Base-by-base conservation (phyloP, 2,797 vertebrate species). In the Mus minutoides region DNA sequence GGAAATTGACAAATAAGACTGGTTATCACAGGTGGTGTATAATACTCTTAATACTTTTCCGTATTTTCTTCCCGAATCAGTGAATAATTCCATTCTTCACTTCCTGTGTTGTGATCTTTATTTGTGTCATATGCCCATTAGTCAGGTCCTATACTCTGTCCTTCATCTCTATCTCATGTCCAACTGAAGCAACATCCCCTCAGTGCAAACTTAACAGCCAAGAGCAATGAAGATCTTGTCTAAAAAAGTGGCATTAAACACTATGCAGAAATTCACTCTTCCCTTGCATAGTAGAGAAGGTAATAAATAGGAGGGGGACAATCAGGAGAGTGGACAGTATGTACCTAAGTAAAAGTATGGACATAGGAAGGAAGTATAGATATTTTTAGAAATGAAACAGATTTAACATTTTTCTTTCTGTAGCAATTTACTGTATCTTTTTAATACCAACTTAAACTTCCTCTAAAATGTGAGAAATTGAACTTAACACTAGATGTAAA, bases 361-460 rank as follows among this genome's bases (percentile, higher is more conserved):
- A 96, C 49, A 34, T 14, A 29, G 29, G 79, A 13, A 82, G 94
- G 54, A 75, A 3, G 2, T 83, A 6, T 7, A 62, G 34, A 22
- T 92, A 94, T 76, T 95, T 96, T 90, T 94, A 92, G 77, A 95
- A 78, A 75, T 64, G 19, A 40, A 96, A 69, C 11, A 82, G 24
- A 76, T 79, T 89, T 79, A 91, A 84, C 26, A 69, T 91, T 90
- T 95, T 83, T 71, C 10, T 34, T 77, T 49, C 26, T 87, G 8
- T 56, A 85, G 91, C 1, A 80, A 90, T 94, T 90, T 67, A 76
- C 60, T 87, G 26, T 69, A 52, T 92, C 24, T 16, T 89, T 91
- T 96, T 88, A 94, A 89, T 78, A 92, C 11, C 62, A 64, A 2
- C 17, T 54, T 80, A 76, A 54, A 67, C 62, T 88, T 95, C 16